Base-by-base conservation (phyloP, 2,113 vertebrate species). In the Nibea coibor region DNA sequence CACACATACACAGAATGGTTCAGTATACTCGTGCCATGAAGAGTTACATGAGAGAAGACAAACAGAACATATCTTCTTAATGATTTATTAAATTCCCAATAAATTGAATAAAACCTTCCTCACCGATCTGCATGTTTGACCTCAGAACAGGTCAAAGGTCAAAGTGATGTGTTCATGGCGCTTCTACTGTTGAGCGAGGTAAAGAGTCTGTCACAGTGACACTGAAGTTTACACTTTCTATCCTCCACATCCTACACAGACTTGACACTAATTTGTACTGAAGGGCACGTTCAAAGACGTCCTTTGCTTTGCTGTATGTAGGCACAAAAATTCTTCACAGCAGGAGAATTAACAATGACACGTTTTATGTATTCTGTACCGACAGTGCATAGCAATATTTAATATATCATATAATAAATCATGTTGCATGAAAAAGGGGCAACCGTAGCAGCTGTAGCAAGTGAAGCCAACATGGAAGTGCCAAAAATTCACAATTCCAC, bases 61-160 rank as follows among this genome's bases (percentile, higher is more conserved):
- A 68, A 31, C 8, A 59, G 47, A 35, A 42, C 12, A 51, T 43
- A 2, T 61, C 22, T 59, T 66, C 58, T 57, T 16, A 54, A 22
- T 8, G 8, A 62, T 3, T 66, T 14, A 62, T 67, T 54, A 61
- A 47, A 35, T 35, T 35, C 35, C 35, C 15, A 66, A 51, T 65
- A 65, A 58, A 72, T 14, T 20, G 10, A 54, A 22, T 17, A 39
- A 26, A n/a, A 42, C 3, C 39, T 43, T 10, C 2, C 9, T 28
- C 47, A 72, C 47, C 78, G 68, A 83, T 67, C 19, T n/a, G 48
- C 22, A 45, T 54, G 20, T 45, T 31, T 81, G 35, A 61, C 53
- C 24, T 66, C 54, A 10, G 43, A 20, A 14, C 3, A 45, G 35
- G 71, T 66, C 28, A 72, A 19, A 66, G 42, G 54, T 75, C 54